Evolutionary conservation across 2,113 vertebrate genomes (phyloP).

Genomic region (Apteryx owenii): DNA sequence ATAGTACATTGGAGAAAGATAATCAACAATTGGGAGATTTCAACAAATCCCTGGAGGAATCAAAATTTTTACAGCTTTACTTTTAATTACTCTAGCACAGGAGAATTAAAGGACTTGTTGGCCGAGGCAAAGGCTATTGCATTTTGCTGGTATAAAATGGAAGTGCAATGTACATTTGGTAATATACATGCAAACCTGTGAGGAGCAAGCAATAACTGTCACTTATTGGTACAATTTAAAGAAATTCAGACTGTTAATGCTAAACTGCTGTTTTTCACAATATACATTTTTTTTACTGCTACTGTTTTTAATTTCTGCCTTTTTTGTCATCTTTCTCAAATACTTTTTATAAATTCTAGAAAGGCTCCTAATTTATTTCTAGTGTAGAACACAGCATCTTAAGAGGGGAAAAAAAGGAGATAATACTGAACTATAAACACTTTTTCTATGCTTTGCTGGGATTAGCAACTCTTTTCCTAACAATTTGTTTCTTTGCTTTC

Average conservation of each 20-base stretch:
- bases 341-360: not conserved
- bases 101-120: slow-evolving; percentile 1
- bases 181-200: not conserved
- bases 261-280: not conserved
- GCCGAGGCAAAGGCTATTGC: not conserved
- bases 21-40: slow-evolving; percentile 4
- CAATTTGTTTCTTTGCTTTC: not conserved
- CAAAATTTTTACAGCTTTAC: slow-evolving; percentile 27
- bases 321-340: not conserved
- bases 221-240: not conserved
- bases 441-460: not conserved
- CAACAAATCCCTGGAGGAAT: slow-evolving; percentile 33
- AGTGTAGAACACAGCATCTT: not conserved
- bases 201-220: not conserved
- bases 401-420: not conserved
- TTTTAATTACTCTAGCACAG: slow-evolving; percentile 45
- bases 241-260: not conserved
- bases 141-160: slow-evolving; percentile 8
- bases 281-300: not conserved
- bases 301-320: not conserved
- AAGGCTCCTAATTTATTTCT: not conserved
- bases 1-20: not conserved
- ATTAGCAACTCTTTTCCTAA: not conserved
- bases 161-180: not conserved
- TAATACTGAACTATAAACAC: not conserved